Base-by-base conservation (phyloP, 2,888 invertebrate genomes). In the Drosophila pseudotalamancana region DNA sequence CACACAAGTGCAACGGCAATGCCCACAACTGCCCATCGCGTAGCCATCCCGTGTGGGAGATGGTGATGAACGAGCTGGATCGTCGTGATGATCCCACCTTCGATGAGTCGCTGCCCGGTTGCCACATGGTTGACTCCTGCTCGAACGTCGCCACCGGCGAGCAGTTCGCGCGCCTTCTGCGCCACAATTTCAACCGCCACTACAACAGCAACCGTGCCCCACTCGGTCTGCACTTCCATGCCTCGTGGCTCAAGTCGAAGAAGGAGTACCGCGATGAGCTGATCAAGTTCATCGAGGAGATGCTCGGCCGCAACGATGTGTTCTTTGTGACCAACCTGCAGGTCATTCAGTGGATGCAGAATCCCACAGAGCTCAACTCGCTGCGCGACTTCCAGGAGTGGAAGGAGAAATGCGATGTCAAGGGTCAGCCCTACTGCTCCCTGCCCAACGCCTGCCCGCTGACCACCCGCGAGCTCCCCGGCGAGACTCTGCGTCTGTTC, bases 271-370 rank as follows among this genome's bases (percentile, higher is more conserved):
- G 95, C 91, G 97, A 97, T 69, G 97, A 97, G 91, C 93, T 98
- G 54, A 95, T 96, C 90, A 97, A 97, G 91, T 98, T 98, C 92
- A 97, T 98, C 82, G 97, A 97, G 92, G 98, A 98, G 91, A 97
- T 97, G 96, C 92, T 96, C 81, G 95, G 94, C 78, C 94, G 95
- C 89, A 97, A 96, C 89, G 97, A 98, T 89, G 97, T 98, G 23
- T 98, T 97, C 93, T 98, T 98, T 91, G 97, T 97, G 68, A 97
- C 97, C 64, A 95, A 96, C 93, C 94, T 97, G 81, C 94, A 96
- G 94, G 97, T 97, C 23, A 97, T 98, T 88, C 97, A 97, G 92
- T 98, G 97, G 97, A 98, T 98, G 97, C 97, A 98, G 92, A 97
- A 96, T 87, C 98, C 98, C 54, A 97, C 97, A 25, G 97, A 97